Conservation (phyloP, 2,888 invertebrate species). For the Limnephilus lunatus region DNA sequence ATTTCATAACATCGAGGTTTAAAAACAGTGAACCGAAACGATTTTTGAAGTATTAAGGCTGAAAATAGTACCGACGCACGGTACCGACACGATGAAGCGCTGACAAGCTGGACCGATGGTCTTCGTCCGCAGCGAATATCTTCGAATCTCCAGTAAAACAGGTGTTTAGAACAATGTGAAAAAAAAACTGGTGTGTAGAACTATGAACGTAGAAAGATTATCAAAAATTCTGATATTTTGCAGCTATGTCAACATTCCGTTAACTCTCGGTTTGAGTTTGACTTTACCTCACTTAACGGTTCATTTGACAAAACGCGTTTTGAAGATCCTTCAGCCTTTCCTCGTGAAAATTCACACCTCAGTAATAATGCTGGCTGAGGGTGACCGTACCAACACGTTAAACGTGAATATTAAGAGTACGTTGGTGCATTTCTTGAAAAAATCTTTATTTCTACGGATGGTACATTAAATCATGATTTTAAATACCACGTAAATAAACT, state of each 20-base stretch:
- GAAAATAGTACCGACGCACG: too few relatives aligned
- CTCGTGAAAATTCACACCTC: constrained; percentile 33
- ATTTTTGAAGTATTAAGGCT: too few relatives aligned
- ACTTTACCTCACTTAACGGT: neutral
- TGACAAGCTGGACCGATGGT: too few relatives aligned
- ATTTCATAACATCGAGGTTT: too few relatives aligned
- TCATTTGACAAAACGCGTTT: neutral
- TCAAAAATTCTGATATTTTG: too few relatives aligned
- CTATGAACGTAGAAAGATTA: too few relatives aligned
- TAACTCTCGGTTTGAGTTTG: neutral
- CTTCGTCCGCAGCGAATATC: too few relatives aligned
- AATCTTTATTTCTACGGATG: neutral
- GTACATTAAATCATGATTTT: neutral
- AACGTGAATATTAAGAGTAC: neutral
- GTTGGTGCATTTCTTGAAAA: neutral
- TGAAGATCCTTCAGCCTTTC: neutral
- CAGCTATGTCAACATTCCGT: neutral
- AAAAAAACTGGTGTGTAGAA: too few relatives aligned
- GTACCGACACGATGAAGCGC: too few relatives aligned
- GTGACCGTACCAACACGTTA: neutral
- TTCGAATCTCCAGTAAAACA: too few relatives aligned
- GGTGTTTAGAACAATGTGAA: too few relatives aligned
- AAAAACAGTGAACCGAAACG: too few relatives aligned
- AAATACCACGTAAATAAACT: neutral
- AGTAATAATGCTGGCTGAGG: neutral